Conservation (phyloP, 2,888 invertebrate species). For the Deroplatys truncata region DNA sequence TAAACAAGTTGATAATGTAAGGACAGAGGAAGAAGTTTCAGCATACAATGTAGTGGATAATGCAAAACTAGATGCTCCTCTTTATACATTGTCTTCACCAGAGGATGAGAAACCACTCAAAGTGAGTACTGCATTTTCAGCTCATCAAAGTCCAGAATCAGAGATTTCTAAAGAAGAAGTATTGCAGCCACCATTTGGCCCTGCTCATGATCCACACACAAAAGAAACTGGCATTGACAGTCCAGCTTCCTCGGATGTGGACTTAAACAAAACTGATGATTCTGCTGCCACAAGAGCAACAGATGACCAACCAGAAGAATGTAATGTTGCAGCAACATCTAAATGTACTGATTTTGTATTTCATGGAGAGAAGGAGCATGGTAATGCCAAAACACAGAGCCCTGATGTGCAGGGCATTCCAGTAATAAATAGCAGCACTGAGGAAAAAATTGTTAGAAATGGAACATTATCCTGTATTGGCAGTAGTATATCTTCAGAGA, state of each 20-base stretch:
- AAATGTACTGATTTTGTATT: too few relatives aligned
- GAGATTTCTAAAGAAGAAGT: not conserved
- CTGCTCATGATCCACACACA: not conserved
- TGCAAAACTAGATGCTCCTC: not conserved
- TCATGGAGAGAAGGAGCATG: not conserved
- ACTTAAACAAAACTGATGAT: not conserved
- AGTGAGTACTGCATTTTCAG: not conserved
- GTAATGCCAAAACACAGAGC: not conserved
- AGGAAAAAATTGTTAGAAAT: not conserved
- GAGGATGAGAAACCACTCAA: not conserved
- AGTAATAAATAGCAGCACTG: not conserved
- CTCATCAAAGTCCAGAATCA: not conserved
- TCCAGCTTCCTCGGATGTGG: not conserved
- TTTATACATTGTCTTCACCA: not conserved
- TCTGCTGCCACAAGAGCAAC: not conserved
- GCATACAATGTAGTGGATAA: not conserved
- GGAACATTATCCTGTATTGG: too few relatives aligned
- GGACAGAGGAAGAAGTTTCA: not conserved
- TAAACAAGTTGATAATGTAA: not conserved
- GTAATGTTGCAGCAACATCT: not conserved
- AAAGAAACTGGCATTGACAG: not conserved
- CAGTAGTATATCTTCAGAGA: too few relatives aligned
- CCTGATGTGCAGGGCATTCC: not conserved
- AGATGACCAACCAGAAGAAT: not conserved
- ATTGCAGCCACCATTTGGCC: not conserved